Conservation (phyloP, 2,888 invertebrate genomes). For the Halictus quadricinctus region DNA sequence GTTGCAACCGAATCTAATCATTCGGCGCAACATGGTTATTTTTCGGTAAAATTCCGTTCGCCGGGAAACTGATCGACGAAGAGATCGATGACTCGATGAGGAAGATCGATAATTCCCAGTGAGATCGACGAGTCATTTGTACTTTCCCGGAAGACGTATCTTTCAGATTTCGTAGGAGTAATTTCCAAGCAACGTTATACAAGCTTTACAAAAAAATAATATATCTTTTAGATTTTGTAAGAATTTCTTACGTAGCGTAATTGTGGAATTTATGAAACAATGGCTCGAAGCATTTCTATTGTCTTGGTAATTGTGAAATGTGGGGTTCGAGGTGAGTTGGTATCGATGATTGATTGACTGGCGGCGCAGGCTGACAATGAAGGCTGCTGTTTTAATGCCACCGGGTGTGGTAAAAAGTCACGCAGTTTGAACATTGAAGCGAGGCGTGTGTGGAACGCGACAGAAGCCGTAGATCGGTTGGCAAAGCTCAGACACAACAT, state of each 20-base stretch:
- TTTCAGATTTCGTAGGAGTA: background rate
- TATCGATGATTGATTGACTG: background rate
- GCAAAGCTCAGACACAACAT: slow-evolving; percentile 69
- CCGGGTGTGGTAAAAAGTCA: slow-evolving; percentile 29
- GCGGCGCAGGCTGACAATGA: background rate
- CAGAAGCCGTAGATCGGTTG: slow-evolving; percentile 74
- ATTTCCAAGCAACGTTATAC: background rate
- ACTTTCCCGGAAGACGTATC: background rate
- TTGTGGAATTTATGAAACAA: background rate
- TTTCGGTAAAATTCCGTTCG: background rate
- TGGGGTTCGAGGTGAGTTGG: no score
- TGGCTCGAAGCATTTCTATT: background rate
- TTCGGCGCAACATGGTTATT: background rate
- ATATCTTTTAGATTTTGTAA: background rate
- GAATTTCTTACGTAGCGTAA: background rate
- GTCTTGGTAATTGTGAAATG: background rate
- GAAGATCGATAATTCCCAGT: background rate
- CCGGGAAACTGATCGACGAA: background rate
- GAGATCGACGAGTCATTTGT: background rate
- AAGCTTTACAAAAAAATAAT: background rate
- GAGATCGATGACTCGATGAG: background rate
- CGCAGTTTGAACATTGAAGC: slow-evolving; percentile 40
- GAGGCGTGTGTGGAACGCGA: slow-evolving; percentile 53
- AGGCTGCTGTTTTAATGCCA: background rate
- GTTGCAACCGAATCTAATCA: background rate